Evolutionary conservation across 2,888 invertebrate genomes (phyloP), one percentile per base, ranked within the genome.

Genomic region (Pantelozetes paolii): DNA sequence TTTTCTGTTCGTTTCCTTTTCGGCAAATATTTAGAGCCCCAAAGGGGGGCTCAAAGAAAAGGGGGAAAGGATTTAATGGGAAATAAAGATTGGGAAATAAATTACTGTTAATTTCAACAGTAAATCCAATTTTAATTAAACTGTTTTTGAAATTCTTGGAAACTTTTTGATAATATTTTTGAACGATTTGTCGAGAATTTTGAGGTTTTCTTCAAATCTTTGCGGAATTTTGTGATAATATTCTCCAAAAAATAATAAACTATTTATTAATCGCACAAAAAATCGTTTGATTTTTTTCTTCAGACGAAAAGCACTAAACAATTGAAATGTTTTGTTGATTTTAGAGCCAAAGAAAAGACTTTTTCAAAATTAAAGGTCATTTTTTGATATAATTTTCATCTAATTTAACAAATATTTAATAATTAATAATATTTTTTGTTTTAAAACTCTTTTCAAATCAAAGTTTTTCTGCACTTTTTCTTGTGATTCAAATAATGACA

Each of bases 61-160:
- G 59, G 30, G 28, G 28, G 32, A 32, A 59, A 13, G 59, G 59
- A 5, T n/a, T 30, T 30, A 59, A 59, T 50, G 3, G 59, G 28
- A 59, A 32, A n/a, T 20, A 50, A 50, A 50, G 50, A 20, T n/a
- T 42, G 9, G 9, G 13, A 26, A 23, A 57, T 57, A 57, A 57
- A 28, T 59, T 59, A 59, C 59, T 59, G 59, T 50, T 50, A 32
- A 59, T 15, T 20, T 13, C 59, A 59, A 59, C 59, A 30, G 59
- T 32, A 59, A 59, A 28, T 23, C 59, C 3, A 30, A 59, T 13
- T 15, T 5, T 1, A 28, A 20, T 8, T n/a, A 18, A 50, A 45
- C 6, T 40, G 20, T 50, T n/a, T 50, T 50, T n/a, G 8, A 20
- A 50, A 8, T 20, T 20, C 3, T 50, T 20, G 2, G 20, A 20